A percentile compares a stretch with the other conserved stretches of the same genome.
These are phyloP conservation scores for Thymelicus acteon DNA, from an alignment of 2,888 invertebrate species.

Conservation along the genomic window DNA sequence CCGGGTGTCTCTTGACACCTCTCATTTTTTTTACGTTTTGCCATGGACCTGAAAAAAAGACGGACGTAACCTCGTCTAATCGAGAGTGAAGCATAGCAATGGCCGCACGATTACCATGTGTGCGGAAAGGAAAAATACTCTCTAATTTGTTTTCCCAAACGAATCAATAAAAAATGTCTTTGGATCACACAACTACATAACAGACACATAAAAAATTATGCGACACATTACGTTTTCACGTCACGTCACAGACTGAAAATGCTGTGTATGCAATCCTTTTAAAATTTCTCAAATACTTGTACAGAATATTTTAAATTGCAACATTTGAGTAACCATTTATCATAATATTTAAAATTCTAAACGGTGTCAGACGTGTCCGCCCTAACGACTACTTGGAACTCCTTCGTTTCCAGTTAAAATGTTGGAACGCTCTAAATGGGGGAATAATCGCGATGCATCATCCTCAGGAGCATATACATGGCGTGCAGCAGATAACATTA, in stretches of 20 bases:
- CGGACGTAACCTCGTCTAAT: too few relatives aligned
- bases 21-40: too few relatives aligned
- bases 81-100: too few relatives aligned
- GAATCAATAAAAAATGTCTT: too few relatives aligned
- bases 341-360: conserved; percentile 53
- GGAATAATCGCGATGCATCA: conserved; percentile 72
- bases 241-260: conserved; percentile 13
- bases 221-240: not conserved
- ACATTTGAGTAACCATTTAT: conserved; percentile 46
- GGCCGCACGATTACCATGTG: too few relatives aligned
- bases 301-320: conserved; percentile 32
- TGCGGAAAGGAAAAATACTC: too few relatives aligned
- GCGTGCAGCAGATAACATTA: conserved; percentile 49
- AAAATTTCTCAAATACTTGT: conserved; percentile 20
- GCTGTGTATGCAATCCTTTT: conserved; percentile 20
- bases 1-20: too few relatives aligned
- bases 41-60: too few relatives aligned
- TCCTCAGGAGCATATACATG: conserved; percentile 50
- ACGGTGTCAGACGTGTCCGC: conserved; percentile 58
- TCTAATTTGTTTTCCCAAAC: too few relatives aligned
- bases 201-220: too few relatives aligned
- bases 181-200: too few relatives aligned
- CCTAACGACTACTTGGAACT: conserved; percentile 63
- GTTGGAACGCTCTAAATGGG: conserved; percentile 64
- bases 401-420: conserved; percentile 56